Percentiles rank a stretch among this genome's conserved stretches.
Evolutionary conservation across 2,113 vertebrate genomes (phyloP).

Genomic region (Tragelaphus scriptus): DNA sequence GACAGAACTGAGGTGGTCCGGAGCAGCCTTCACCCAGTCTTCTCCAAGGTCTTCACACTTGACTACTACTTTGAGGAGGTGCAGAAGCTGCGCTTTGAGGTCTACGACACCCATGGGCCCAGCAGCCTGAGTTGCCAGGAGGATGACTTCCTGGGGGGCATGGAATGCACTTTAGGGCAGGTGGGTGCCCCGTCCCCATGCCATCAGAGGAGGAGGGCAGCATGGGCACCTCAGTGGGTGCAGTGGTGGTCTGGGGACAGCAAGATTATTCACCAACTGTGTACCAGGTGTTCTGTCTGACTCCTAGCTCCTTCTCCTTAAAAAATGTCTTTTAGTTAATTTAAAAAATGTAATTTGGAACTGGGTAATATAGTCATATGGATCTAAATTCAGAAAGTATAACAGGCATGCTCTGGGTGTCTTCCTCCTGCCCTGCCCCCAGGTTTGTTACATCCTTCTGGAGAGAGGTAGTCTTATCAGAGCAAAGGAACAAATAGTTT

Average conservation of each 20-base stretch:
- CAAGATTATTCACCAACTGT: accelerated
- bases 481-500: accelerated
- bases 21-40: slow-evolving; percentile 94
- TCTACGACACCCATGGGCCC: slow-evolving; percentile 92
- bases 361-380: accelerated
- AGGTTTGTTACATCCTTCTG: neutral
- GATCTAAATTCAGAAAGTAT: neutral
- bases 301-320: neutral
- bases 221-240: neutral
- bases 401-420: accelerated
- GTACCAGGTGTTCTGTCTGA: neutral
- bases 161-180: slow-evolving; percentile 95
- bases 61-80: slow-evolving; percentile 98
- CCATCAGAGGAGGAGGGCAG: neutral
- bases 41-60: slow-evolving; percentile 91
- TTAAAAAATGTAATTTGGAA: neutral
- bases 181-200: slow-evolving; percentile 67
- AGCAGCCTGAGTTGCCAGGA: slow-evolving; percentile 87
- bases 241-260: accelerated
- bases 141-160: slow-evolving; percentile 93
- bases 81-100: slow-evolving; percentile 95
- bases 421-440: neutral
- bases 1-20: slow-evolving; percentile 95
- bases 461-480: neutral
- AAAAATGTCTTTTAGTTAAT: neutral